Evolutionary conservation across 2,113 vertebrate species (phyloP).

Genomic region (Colius striatus): DNA sequence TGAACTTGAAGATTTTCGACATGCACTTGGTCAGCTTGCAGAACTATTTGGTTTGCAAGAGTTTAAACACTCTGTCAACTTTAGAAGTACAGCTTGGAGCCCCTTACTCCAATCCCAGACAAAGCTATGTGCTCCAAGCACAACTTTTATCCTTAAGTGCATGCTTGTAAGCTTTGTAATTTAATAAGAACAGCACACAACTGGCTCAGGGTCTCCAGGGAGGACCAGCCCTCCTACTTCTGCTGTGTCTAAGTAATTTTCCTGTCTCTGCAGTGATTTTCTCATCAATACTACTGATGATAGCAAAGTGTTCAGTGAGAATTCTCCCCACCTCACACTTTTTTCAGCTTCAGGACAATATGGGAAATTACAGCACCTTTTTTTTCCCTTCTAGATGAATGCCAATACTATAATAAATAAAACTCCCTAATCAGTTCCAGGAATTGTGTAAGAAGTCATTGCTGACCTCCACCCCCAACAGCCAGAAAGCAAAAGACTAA

Average conservation of each 20-base stretch:
- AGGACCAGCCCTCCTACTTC: not conserved
- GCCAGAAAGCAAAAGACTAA: not conserved
- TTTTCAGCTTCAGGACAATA: not conserved
- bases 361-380: not conserved
- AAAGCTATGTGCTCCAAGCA: not conserved
- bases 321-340: not conserved
- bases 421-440: not conserved
- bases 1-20: not conserved
- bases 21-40: not conserved
- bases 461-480: not conserved
- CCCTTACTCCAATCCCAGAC: not conserved
- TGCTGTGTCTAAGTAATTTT: not conserved
- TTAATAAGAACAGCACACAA: not conserved
- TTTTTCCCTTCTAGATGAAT: not conserved
- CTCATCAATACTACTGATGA: not conserved
- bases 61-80: not conserved
- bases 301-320: not conserved
- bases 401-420: not conserved
- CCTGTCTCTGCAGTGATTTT: not conserved
- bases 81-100: not conserved
- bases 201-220: not conserved
- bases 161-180: not conserved
- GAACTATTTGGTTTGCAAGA: slow-evolving; percentile 2
- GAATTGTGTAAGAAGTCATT: not conserved
- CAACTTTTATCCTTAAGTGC: not conserved